Conservation (phyloP, 1,140 invertebrate genomes). For the Drosophila ambigua region DNA sequence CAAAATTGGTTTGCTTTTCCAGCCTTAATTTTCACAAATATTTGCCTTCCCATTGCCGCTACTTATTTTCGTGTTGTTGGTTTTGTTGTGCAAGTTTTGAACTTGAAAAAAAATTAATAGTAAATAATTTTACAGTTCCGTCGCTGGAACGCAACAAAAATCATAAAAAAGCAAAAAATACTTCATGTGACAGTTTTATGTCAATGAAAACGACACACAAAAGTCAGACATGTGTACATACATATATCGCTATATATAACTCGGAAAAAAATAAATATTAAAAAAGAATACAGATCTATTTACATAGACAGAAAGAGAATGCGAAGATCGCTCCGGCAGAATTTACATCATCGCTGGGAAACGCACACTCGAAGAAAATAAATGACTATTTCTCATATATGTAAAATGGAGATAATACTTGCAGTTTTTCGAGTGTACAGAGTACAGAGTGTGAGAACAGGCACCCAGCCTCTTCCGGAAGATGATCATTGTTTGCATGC, state of each 20-base stretch:
- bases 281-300: conserved; percentile 13
- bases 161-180: conserved; percentile 2
- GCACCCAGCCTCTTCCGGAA: too few species aligned
- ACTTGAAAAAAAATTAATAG: conserved; percentile 61
- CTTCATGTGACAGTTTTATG: conserved; percentile 72
- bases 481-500: too few species aligned
- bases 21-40: conserved; percentile 72
- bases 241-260: background rate
- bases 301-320: background rate
- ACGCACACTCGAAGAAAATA: background rate
- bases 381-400: background rate
- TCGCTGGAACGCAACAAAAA: conserved; percentile 13
- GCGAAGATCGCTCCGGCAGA: conserved; percentile 36
- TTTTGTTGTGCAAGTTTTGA: conserved; percentile 29
- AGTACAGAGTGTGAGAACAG: too few species aligned
- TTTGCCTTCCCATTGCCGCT: conserved; percentile 28
- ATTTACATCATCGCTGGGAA: conserved; percentile 53
- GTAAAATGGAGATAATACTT: too few species aligned
- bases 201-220: conserved; percentile 70
- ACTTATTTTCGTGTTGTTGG: conserved; percentile 7
- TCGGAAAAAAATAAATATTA: conserved; percentile 3
- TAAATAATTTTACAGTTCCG: conserved; percentile 57
- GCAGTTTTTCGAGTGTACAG: too few species aligned
- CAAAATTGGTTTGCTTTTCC: conserved; percentile 58
- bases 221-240: conserved; percentile 8